phyloP scores from a whole-genome alignment of 2,797 vertebrate genomes.

The Manis javanica region DNA sequence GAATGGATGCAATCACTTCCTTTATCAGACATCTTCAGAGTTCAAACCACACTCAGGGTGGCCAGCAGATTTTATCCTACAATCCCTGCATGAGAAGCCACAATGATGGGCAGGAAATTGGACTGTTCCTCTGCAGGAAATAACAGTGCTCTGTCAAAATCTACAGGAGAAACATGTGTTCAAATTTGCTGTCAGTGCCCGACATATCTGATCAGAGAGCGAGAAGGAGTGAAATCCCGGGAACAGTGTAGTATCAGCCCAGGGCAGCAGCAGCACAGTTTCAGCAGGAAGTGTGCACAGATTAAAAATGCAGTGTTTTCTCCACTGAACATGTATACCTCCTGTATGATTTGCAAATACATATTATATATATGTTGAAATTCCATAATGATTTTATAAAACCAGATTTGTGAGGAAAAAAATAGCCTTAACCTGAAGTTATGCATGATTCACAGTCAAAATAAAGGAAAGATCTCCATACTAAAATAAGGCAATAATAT shows the following conservation, averaged over 20 bases:
- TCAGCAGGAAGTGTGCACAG: conserved; percentile 64
- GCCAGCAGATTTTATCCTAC: conserved; percentile 91
- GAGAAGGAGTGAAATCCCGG: conserved; percentile 84
- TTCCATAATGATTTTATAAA: not conserved
- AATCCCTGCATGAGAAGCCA: conserved; percentile 91
- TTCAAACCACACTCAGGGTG: conserved; percentile 82
- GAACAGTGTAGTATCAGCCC: conserved; percentile 71
- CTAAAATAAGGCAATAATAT: not conserved
- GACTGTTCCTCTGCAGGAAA: conserved; percentile 99
- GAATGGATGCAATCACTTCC: conserved; percentile 82
- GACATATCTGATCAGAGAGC: conserved; percentile 92
- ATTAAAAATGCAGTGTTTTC: not conserved
- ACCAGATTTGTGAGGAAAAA: not conserved
- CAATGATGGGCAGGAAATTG: conserved; percentile 98
- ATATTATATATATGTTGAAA: fast-evolving
- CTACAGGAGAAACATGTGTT: conserved; percentile 97
- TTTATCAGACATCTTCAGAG: conserved; percentile 84
- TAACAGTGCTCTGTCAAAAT: conserved; percentile 99
- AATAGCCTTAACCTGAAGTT: too few relatives aligned
- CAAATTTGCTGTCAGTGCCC: conserved; percentile 86
- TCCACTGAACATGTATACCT: fast-evolving
- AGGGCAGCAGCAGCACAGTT: not conserved
- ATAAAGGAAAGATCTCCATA: not conserved
- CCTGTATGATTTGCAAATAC: fast-evolving
- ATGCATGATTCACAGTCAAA: not conserved